These are phyloP conservation scores for Alauda arvensis DNA, from an alignment of 2,797 vertebrate genomes.

Conservation along the genomic window DNA sequence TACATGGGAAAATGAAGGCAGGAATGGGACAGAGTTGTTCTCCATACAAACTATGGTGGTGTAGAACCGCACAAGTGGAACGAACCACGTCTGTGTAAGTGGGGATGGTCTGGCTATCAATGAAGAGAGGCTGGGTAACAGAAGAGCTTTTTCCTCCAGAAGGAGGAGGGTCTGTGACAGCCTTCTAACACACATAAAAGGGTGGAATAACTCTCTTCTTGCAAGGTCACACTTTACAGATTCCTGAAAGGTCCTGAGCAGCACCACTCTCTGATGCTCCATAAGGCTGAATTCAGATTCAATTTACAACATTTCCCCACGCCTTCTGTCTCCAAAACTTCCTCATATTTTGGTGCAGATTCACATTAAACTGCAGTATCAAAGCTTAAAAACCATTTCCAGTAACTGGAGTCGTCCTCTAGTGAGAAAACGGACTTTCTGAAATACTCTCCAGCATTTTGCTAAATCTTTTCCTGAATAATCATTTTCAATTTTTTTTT, in stretches of 20 bases:
- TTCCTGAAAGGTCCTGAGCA: not conserved
- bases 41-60: not conserved
- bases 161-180: not conserved
- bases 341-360: not conserved
- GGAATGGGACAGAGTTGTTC: not conserved
- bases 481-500: not conserved
- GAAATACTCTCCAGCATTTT: not conserved
- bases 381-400: not conserved
- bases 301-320: not conserved
- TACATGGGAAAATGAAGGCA: not conserved
- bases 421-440: not conserved
- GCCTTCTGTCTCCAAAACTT: not conserved
- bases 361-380: not conserved
- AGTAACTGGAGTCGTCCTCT: not conserved
- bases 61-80: rapidly evolving
- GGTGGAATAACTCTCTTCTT: too few relatives aligned
- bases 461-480: not conserved
- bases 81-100: not conserved
- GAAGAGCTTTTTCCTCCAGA: not conserved
- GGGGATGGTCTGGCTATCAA: not conserved
- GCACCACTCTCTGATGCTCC: rapidly evolving
- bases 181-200: not conserved
- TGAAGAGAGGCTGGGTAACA: not conserved
- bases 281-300: not conserved
- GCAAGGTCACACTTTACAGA: not conserved